Evolutionary conservation across 1,140 invertebrate genomes (phyloP), one percentile per base, ranked within the genome.

Genomic region (Leptonema lineaticorne): DNA sequence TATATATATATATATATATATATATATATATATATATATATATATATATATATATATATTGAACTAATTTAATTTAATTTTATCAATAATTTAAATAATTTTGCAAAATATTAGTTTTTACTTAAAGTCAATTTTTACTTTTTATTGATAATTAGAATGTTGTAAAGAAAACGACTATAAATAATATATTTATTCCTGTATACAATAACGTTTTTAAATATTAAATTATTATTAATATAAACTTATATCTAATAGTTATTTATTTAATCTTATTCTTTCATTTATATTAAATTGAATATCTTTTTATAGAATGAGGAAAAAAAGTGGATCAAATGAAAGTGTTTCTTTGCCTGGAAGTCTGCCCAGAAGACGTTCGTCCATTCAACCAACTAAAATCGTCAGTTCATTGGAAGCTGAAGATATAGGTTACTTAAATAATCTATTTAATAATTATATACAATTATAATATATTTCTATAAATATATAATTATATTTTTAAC

Each of bases 301-400:
- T n/a, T 24, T 6, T 63, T 9, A 8, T 63, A 81, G 81, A 65
- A 77, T 80, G 4, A 68, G 80, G 69, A 74, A 80, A 68, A 83
- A 83, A 76, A 83, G 81, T 74, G 80, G 79, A 11, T 83, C 81
- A 20, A 83, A 82, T 69, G 81, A 83, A 78, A 83, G 85, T 75
- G 86, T 86, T 70, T 86, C 85, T 59, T 75, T 88, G 41, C 88
- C 87, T 1, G 86, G 87, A 27, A 89, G 87, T 73, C 76, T 89
- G 33, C 86, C 87, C 2, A 78, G 88, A 72, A 82, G 87, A 76
- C 86, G 87, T 76, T 86, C 87, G n/a, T 83, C 81, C 5, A 85
- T 83, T 68, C 81, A 81, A n/a, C 81, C 80, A 28, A 67, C 78
- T 30, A 78, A 80, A 48, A 79, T 78, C 57, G 63, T 82, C 22